A percentile compares a stretch with the other conserved stretches of the same genome.
phyloP scores from a whole-genome alignment of 2,113 vertebrate species.

The Chaetorhynchus papuensis region DNA sequence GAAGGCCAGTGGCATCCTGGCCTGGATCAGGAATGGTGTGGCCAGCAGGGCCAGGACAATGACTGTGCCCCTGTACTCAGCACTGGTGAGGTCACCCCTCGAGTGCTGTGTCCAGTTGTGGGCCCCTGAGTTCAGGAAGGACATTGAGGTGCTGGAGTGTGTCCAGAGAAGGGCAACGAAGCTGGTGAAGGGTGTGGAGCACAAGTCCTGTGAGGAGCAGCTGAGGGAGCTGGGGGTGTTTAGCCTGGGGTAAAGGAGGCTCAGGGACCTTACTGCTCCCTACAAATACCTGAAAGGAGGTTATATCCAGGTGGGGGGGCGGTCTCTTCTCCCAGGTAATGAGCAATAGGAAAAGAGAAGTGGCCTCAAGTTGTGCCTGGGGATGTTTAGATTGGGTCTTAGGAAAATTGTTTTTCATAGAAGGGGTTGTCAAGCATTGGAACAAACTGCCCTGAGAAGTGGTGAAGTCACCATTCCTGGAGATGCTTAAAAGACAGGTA shows the following conservation, averaged over 20 bases:
- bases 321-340: not conserved
- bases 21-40: not conserved
- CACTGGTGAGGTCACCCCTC: not conserved
- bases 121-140: not conserved
- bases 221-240: not conserved
- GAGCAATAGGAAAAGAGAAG: not conserved
- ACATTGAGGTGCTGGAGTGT: not conserved
- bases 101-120: not conserved
- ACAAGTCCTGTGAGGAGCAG: not conserved
- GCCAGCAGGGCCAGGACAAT: not conserved
- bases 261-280: not conserved
- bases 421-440: not conserved
- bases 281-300: not conserved
- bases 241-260: not conserved
- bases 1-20: not conserved
- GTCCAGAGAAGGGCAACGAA: not conserved
- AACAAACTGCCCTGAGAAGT: not conserved
- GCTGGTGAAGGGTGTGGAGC: not conserved
- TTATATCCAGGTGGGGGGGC: not conserved
- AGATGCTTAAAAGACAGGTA: not conserved
- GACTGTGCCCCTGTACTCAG: not conserved
- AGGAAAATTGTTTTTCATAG: not conserved
- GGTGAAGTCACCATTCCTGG: not conserved
- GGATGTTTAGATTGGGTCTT: not conserved
- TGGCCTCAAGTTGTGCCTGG: not conserved